Base-by-base conservation (phyloP, 2,888 invertebrate species). In the Calameuta pallipes region DNA sequence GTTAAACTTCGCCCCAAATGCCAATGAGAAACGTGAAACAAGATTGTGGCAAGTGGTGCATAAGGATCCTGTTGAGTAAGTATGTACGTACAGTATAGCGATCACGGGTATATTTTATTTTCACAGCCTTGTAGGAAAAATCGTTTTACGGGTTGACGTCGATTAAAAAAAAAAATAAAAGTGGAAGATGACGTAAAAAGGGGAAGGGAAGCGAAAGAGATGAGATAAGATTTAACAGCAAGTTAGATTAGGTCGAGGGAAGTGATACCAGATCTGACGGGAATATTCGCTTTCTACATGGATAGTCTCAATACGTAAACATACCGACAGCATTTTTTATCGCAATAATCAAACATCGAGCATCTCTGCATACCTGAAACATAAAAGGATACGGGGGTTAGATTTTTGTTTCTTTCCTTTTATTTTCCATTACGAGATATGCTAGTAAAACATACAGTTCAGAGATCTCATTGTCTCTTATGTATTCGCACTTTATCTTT, bases 401-500 rank as follows among this genome's bases (percentile, higher is more conserved):
- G 41, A 41, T 15, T 15, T 41, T 6, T 41, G 4, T 36, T 36
- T 12, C 1, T 15, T 23, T 41, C 4, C 6, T 15, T 15, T 41
- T 41, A 37, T 23, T 41, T 41, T 23, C 15, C 41, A 41, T 41
- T 41, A 41, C 0, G 36, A 36, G 41, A 41, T 41, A 41, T 1
- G 6, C 15, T 23, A 6, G 41, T 41, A 23, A 23, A 41, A 41
- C 15, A 23, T 41, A 41, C 15, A 23, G 15, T 23, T 41, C 23
- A 1, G 15, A 15, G 41, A 41, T 41, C 23, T 41, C 41, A 41
- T 41, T 41, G 15, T 41, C 15, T 41, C 6, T 41, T 1, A 2
- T 6, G 41, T 23, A 23, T 41, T 41, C 15, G 6, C 41, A 82
- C 83, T 86, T 86, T 87, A 87, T 87, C 86, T 87, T 87, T 83